These are phyloP conservation scores for Rallus limicola DNA, from an alignment of 2,113 vertebrate genomes.

Conservation along the genomic window DNA sequence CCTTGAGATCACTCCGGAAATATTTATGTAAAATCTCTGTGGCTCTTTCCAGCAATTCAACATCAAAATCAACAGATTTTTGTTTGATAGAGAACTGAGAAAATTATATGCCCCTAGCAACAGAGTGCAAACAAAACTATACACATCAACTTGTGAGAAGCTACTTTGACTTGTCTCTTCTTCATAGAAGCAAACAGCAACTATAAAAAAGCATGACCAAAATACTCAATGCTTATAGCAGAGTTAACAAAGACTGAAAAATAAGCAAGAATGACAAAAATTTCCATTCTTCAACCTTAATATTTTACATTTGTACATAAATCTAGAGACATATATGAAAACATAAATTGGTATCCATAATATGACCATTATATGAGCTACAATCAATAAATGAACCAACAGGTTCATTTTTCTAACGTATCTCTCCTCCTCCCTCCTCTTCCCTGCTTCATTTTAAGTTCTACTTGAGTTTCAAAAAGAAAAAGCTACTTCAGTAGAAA, in stretches of 20 bases:
- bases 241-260: background rate
- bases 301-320: background rate
- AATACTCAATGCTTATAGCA: background rate
- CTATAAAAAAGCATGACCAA: background rate
- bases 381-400: background rate
- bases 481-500: background rate
- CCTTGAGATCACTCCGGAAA: conserved; percentile 46
- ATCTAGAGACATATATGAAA: background rate
- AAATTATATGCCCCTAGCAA: conserved; percentile 12
- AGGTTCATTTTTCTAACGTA: background rate
- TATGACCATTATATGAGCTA: background rate
- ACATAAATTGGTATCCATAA: background rate
- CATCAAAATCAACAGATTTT: conserved; percentile 42
- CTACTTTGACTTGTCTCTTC: background rate
- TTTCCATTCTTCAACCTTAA: background rate
- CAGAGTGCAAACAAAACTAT: background rate
- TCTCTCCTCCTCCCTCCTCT: too few relatives aligned
- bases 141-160: background rate
- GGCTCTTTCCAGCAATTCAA: conserved; percentile 16
- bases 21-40: conserved; percentile 28
- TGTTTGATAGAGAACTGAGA: conserved; percentile 42
- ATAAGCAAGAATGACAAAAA: background rate
- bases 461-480: background rate
- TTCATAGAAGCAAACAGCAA: background rate
- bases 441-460: background rate